Evolutionary conservation across 1,140 invertebrate genomes (phyloP), one percentile per base, ranked within the genome.

Genomic region (Nasonia vitripennis): DNA sequence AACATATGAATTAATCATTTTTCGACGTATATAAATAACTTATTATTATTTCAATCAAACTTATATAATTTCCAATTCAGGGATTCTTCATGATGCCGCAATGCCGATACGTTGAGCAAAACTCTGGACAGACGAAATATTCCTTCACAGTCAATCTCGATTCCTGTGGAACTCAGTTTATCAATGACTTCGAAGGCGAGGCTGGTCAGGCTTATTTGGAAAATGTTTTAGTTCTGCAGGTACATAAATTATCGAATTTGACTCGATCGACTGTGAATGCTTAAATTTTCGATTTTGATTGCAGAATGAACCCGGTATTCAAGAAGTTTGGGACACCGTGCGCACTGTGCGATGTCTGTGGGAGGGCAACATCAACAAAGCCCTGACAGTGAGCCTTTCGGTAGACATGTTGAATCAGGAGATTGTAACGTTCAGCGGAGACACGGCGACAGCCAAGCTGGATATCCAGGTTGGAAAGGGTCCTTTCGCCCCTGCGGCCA

Each of bases 251-350:
- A 62, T 7, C 20, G 6, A 62, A 62, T 45, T 9, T 4, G 17
- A 62, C 2, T 1, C 5, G 20, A n/a, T 62, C 5, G 20, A 62
- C 20, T 74, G 23, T 37, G 0, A 37, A 37, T 37, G 34, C 2
- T 0, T 37, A 4, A 48, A 62, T 10, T 55, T 14, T 41, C 34
- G 27, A 5, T 71, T 62, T n/a, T 51, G 74, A 82, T 71, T 70
- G 34, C 27, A 96, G 93, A 97, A 97, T 88, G 96, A 97, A 90
- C 94, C 95, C 3, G 96, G 96, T 9, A 96, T 97, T 87, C 96
- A 97, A 92, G 96, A 97, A 94, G 95, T 96, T 0, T 97, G 97
- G 97, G 97, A 97, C 89, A 96, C 96, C 2, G 95, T 97, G 41
- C 94, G 96, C 68, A 94, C 95, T 77, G 96, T 98, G 0, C 94